These are phyloP conservation scores for Parotia lawesii DNA, from an alignment of 2,113 vertebrate species.

Conservation along the genomic window DNA sequence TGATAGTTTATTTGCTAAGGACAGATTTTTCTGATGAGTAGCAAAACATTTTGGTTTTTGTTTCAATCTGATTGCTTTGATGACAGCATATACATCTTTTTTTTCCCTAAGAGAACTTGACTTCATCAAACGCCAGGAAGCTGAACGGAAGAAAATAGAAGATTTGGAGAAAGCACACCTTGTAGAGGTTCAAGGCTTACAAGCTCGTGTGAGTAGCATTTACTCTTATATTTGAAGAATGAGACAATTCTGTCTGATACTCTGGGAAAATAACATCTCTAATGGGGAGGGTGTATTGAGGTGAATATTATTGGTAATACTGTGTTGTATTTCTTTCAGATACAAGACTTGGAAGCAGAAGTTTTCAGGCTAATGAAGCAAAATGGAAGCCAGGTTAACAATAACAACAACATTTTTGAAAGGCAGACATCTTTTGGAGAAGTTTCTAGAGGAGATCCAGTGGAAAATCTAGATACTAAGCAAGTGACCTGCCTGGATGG, in stretches of 20 bases:
- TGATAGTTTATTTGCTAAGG: neutral
- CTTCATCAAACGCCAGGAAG: conserved; percentile 92
- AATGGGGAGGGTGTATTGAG: neutral
- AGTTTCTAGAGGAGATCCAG: conserved; percentile 66
- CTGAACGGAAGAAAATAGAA: conserved; percentile 90
- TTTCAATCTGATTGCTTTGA: neutral
- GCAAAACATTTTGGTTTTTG: neutral
- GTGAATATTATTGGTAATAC: neutral
- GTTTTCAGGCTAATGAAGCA: conserved; percentile 92
- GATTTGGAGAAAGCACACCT: conserved; percentile 91
- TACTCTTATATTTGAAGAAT: neutral
- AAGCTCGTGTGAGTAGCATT: conserved; percentile 83
- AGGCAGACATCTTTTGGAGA: conserved; percentile 74
- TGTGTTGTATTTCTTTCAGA: conserved; percentile 71
- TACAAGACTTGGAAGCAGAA: conserved; percentile 88
- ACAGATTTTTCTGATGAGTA: neutral
- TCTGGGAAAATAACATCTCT: neutral
- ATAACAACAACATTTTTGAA: conserved; percentile 93
- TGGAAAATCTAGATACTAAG: conserved; percentile 71
- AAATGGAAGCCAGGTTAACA: conserved; percentile 93
- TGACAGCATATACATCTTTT: conserved; percentile 24
- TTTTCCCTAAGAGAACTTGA: conserved; percentile 86
- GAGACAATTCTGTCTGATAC: neutral
- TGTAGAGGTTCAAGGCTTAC: conserved; percentile 89
- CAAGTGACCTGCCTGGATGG: conserved; percentile 72